A percentile compares a stretch with the other conserved stretches of the same genome.
These are phyloP conservation scores for Pomacea canaliculata DNA, from an alignment of 2,888 invertebrate species.

Conservation along the genomic window DNA sequence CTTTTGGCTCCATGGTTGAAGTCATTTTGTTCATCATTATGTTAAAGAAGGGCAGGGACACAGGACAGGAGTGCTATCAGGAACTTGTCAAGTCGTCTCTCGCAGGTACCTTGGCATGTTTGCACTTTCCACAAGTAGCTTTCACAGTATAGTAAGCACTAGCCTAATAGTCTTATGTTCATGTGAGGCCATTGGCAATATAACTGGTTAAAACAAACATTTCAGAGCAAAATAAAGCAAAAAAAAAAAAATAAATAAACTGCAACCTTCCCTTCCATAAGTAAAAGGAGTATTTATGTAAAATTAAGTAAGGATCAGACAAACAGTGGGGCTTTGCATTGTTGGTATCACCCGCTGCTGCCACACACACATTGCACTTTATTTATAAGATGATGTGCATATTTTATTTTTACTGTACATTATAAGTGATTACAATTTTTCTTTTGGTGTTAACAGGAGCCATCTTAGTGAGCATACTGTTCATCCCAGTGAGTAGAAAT, in stretches of 20 bases:
- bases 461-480: slow-evolving; percentile 60
- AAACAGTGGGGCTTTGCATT: no score
- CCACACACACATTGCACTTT: no score
- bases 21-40: slow-evolving; percentile 61
- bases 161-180: no score
- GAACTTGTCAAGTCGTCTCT: slow-evolving; percentile 63
- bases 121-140: no score
- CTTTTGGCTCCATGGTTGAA: slow-evolving; percentile 66
- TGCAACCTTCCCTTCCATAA: neutral
- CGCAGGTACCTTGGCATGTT: slow-evolving; percentile 45
- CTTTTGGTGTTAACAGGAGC: slow-evolving; percentile 50
- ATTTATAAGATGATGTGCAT: no score
- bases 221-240: neutral
- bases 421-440: no score
- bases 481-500: slow-evolving; percentile 61
- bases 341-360: no score
- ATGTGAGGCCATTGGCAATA: no score
- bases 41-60: slow-evolving; percentile 51
- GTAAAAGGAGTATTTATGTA: neutral
- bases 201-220: no score
- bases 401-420: no score
- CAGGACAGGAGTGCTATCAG: slow-evolving; percentile 49
- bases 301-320: neutral
- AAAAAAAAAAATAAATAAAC: neutral
- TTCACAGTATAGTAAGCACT: no score